Percentiles rank a stretch among this genome's conserved stretches.
These are phyloP conservation scores for Spilosoma lubricipeda DNA, from an alignment of 2,888 invertebrate genomes.

Conservation along the genomic window DNA sequence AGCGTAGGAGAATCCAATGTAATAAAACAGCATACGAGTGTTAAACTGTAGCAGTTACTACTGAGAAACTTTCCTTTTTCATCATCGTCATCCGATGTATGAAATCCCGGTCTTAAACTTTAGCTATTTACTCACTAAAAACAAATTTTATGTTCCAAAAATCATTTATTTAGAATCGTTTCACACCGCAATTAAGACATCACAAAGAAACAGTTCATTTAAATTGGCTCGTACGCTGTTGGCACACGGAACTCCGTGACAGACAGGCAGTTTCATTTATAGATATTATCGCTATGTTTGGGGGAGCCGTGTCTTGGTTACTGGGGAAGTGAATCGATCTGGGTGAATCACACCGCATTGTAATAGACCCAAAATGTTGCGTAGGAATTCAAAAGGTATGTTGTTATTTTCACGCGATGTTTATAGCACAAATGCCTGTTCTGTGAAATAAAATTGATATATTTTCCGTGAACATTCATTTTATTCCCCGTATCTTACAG, in stretches of 20 bases:
- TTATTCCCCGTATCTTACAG: not conserved
- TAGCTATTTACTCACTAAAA: not conserved
- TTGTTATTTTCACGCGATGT: not conserved
- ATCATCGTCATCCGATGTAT: not conserved
- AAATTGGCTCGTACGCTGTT: slow-evolving; percentile 13
- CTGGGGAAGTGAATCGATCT: slow-evolving; percentile 11
- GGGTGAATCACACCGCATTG: not conserved
- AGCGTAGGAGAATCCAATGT: too few relatives aligned
- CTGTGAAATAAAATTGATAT: not conserved
- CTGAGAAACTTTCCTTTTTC: not conserved
- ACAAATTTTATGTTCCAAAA: too few relatives aligned
- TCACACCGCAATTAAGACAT: not conserved
- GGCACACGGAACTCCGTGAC: slow-evolving; percentile 20
- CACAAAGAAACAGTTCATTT: slow-evolving; percentile 14
- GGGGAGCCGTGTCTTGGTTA: slow-evolving; percentile 17
- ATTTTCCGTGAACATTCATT: not conserved
- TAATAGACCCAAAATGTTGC: not conserved
- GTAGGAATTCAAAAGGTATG: not conserved
- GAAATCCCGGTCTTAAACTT: not conserved
- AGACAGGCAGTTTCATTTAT: slow-evolving; percentile 21
- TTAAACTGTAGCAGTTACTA: not conserved
- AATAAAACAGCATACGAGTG: not conserved
- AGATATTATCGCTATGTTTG: slow-evolving; percentile 25
- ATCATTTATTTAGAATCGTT: not conserved
- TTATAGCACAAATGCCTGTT: not conserved